These are phyloP conservation scores for Monomorium pharaonis DNA, from an alignment of 1,140 invertebrate species.

Conservation along the genomic window DNA sequence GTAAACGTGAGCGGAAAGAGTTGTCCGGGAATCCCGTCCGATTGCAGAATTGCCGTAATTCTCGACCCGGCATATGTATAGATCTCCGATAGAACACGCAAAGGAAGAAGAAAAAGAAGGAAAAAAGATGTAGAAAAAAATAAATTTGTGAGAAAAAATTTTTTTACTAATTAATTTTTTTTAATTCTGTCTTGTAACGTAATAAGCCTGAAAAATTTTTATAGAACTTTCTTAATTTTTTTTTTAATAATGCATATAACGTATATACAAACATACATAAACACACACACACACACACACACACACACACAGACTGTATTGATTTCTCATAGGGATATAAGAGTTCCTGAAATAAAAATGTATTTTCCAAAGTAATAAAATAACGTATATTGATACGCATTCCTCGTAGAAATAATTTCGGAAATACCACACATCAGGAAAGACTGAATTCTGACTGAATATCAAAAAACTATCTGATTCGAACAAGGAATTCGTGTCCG, in stretches of 20 bases:
- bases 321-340: too few relatives aligned
- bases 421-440: too few relatives aligned
- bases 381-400: background rate
- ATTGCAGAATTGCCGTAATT: background rate
- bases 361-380: too few relatives aligned
- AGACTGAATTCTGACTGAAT: too few relatives aligned
- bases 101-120: background rate
- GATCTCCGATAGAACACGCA: background rate
- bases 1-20: slow-evolving; percentile 29
- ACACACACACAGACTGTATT: too few relatives aligned
- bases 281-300: too few relatives aligned
- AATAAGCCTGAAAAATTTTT: background rate
- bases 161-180: background rate
- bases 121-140: background rate
- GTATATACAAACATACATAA: too few relatives aligned
- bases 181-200: background rate
- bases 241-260: background rate
- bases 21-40: background rate
- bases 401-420: background rate
- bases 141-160: background rate
- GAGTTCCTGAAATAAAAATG: too few relatives aligned
- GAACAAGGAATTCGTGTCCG: background rate
- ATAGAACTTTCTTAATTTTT: background rate
- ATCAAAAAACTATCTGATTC: background rate
- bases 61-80: too few relatives aligned